Evolutionary conservation across 2,797 vertebrate genomes (phyloP).

Genomic region (Rhinogobio ventralis): DNA sequence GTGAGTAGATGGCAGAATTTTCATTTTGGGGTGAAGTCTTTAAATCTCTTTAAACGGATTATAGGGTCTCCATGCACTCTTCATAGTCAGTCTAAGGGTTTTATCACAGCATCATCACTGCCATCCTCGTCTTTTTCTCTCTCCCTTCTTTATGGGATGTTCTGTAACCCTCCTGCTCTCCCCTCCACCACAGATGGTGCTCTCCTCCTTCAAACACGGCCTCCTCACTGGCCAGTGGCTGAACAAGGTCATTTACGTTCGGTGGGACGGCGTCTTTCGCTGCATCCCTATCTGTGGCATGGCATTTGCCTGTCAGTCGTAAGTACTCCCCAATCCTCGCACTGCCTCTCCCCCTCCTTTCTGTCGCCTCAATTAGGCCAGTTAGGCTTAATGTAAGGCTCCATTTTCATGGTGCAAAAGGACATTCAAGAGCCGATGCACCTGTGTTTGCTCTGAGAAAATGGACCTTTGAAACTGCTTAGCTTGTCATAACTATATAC

Average conservation of each 20-base stretch:
- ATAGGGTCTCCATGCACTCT: not conserved
- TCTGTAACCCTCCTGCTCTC: slow-evolving; percentile 65
- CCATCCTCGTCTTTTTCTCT: slow-evolving; percentile 55
- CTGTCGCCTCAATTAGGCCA: slow-evolving; percentile 28
- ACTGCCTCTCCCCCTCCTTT: slow-evolving; percentile 48
- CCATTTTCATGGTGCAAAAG: slow-evolving; percentile 52
- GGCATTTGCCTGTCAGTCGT: slow-evolving; percentile 99
- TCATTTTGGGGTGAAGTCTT: not conserved
- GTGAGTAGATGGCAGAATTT: slow-evolving; percentile 12
- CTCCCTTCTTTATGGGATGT: slow-evolving; percentile 59
- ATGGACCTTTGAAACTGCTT: slow-evolving; percentile 46
- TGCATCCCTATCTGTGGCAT: slow-evolving; percentile 99
- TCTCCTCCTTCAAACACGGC: slow-evolving; percentile 95
- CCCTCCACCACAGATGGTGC: slow-evolving; percentile 84
- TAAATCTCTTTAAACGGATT: not conserved
- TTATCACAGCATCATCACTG: slow-evolving; percentile 13
- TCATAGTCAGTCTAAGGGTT: slow-evolving; percentile 17
- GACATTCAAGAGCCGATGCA: slow-evolving; percentile 2
- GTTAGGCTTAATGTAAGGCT: slow-evolving; percentile 33
- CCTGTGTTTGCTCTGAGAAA: slow-evolving; percentile 54
- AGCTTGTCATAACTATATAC: slow-evolving; percentile 25
- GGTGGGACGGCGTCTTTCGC: slow-evolving; percentile 97
- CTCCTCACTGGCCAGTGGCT: slow-evolving; percentile 93
- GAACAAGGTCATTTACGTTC: slow-evolving; percentile 85
- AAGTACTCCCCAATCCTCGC: slow-evolving; percentile 79